Evolutionary conservation across 2,888 invertebrate species (phyloP).

Genomic region (Muscina levida): DNA sequence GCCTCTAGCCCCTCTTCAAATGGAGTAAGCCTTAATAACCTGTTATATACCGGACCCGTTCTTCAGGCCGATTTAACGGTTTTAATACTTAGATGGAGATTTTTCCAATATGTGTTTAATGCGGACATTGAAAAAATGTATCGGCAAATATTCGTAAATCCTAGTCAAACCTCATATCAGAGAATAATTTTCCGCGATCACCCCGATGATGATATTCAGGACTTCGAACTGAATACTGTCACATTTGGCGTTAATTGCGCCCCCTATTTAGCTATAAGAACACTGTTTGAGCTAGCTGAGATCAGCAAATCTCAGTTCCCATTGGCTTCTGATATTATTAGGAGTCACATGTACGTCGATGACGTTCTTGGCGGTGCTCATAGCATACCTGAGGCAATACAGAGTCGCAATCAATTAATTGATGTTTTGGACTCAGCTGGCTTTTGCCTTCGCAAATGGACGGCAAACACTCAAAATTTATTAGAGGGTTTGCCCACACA

Average conservation of each 20-base stretch:
- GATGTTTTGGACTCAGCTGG: constrained; percentile 8
- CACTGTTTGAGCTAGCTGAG: neutral
- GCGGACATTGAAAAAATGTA: constrained; percentile 30
- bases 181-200: constrained; percentile 17
- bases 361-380: constrained; percentile 56
- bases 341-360: constrained; percentile 48
- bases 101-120: constrained; percentile 15
- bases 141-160: constrained; percentile 33
- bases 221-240: neutral
- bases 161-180: constrained; percentile 34
- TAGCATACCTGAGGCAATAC: constrained; percentile 23
- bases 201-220: constrained; percentile 3
- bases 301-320: neutral
- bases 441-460: neutral
- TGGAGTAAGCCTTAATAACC: constrained; percentile 42
- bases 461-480: constrained; percentile 29
- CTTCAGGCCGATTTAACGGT: constrained; percentile 24
- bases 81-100: constrained; percentile 17
- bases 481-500: neutral
- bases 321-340: neutral
- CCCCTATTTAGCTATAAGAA: constrained; percentile 7
- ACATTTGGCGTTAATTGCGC: constrained; percentile 1
- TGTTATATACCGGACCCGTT: constrained; percentile 24
- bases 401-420: constrained; percentile 12
- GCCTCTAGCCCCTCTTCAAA: constrained; percentile 29